phyloP scores from a whole-genome alignment of 2,888 invertebrate species.

The Morpho helenor region DNA sequence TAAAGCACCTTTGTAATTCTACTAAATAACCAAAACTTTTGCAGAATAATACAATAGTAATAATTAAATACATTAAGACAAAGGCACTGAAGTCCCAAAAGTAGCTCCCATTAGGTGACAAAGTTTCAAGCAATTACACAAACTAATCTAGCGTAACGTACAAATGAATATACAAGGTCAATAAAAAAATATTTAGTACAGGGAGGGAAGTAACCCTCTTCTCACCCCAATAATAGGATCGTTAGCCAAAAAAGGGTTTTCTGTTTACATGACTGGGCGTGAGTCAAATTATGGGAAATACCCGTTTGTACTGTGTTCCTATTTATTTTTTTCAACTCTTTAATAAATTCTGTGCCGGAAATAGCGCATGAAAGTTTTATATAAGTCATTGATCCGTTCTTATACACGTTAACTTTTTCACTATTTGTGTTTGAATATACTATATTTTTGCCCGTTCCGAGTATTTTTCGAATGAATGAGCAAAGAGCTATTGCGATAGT shows the following conservation, averaged over 20 bases:
- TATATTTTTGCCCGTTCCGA: background rate
- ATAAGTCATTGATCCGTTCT: background rate
- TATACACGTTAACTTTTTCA: background rate
- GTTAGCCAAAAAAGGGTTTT: background rate
- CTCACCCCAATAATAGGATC: too few relatives aligned
- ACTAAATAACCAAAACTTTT: too few relatives aligned
- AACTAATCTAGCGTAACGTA: too few relatives aligned
- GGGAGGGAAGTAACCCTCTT: background rate
- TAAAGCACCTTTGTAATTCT: too few relatives aligned
- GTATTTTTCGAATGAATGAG: conserved; percentile 4
- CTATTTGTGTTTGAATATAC: background rate
- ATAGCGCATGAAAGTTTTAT: conserved; percentile 1
- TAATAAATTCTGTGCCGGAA: background rate
- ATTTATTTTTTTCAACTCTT: conserved; percentile 1
- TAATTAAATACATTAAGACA: too few relatives aligned
- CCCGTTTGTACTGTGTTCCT: background rate
- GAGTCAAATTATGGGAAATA: background rate
- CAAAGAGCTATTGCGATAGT: conserved; percentile 5
- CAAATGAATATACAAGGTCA: too few relatives aligned
- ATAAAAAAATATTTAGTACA: too few relatives aligned
- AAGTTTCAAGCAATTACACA: too few relatives aligned
- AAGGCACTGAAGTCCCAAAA: too few relatives aligned
- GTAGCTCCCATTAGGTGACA: too few relatives aligned
- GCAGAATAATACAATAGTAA: too few relatives aligned
- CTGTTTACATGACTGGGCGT: too few relatives aligned